These are phyloP conservation scores for Argyresthia albistria DNA, from an alignment of 2,888 invertebrate genomes.

Conservation along the genomic window DNA sequence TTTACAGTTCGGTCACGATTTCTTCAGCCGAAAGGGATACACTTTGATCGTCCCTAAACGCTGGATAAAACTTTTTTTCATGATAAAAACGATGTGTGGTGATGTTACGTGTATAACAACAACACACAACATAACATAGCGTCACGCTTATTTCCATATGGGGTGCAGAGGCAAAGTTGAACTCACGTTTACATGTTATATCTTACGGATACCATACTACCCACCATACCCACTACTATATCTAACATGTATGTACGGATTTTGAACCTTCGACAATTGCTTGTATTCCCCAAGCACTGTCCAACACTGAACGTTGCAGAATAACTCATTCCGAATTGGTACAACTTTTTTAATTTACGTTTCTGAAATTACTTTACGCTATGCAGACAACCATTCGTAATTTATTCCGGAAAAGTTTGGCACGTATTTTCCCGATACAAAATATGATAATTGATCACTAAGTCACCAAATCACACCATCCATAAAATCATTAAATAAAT, in stretches of 20 bases:
- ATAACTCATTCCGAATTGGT: constrained; percentile 65
- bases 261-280: not conserved
- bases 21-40: not conserved
- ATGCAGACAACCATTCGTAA: constrained; percentile 50
- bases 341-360: constrained; percentile 67
- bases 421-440: not conserved
- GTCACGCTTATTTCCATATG: no score
- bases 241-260: no score
- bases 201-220: no score
- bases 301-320: constrained; percentile 24
- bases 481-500: no score
- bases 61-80: not conserved
- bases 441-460: not conserved
- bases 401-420: constrained; percentile 44
- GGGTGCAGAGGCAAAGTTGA: no score
- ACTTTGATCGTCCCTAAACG: no score
- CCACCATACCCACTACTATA: no score
- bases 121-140: no score
- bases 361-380: constrained; percentile 27
- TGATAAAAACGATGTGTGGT: not conserved
- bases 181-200: no score
- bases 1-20: not conserved
- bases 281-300: constrained; percentile 22
- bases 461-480: no score
- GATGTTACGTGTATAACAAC: no score